Base-by-base conservation (phyloP, 2,113 vertebrate genomes). In the Notothenia rossii region DNA sequence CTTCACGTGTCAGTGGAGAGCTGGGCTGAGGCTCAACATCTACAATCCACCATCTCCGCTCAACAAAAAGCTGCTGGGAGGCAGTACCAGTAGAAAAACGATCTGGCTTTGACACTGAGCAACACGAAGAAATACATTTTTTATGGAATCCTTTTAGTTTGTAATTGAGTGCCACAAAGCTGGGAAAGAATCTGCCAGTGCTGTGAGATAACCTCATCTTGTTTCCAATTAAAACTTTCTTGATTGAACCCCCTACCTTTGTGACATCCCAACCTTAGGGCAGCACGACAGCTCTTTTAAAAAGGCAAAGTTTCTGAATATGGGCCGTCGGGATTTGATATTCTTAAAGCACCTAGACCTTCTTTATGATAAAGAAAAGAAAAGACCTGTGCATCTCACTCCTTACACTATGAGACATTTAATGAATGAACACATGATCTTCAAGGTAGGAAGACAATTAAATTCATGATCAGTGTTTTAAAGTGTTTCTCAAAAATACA, bases 11-110 rank as follows among this genome's bases (percentile, higher is more conserved):
- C 3, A 17, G 22, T 2, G 2, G 20, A 61, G 68, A 10, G 20
- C 25, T 10, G 43, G 48, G 65, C 20, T 72, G 3, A 25, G 56
- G 59, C 22, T 55, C 33, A 7, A 67, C 53, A 70, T 73, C 53
- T 61, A 59, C 72, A 75, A 48, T 45, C 36, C 56, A 33, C 10
- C 7, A 22, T 48, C 40, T 72, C 45, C 3, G 10, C 43, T 51
- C 0, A 0, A 33, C 25, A 67, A 46, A 49, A 48, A 11, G 20
- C 59, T 50, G 71, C 36, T 9, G 15, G 36, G 22, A 71, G 58
- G 72, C 4, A 43, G 43, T 74, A 22, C 2, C 20, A 40, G 22
- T 46, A 25, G n/a, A 0, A 62, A 43, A 60, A 56, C 7, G 15
- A 36, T 45, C 9, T 22, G 56, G 29, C 29, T 29, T 29, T 29